Base-by-base conservation (phyloP, 2,113 vertebrate genomes). In the Cebidichthys violaceus region DNA sequence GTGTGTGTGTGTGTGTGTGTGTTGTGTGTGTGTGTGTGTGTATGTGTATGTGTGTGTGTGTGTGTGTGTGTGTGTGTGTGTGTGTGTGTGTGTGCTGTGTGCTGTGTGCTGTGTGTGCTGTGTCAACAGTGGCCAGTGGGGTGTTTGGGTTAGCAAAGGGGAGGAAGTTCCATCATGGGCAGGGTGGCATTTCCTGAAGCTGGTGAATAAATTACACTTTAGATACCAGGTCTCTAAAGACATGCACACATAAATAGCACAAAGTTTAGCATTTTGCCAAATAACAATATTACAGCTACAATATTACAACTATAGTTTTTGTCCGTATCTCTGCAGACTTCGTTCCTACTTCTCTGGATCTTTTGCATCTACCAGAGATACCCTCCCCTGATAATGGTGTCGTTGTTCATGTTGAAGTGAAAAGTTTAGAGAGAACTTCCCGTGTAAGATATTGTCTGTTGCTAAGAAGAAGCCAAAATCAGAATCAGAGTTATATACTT, bases 151-250 rank as follows among this genome's bases (percentile, higher is more conserved):
- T 91, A 87, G 75, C 8, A 41, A 20, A 24, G 20, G 66, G 78
- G 65, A 92, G 92, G 92, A 93, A 87, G 80, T 87, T 85, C 86
- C 89, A 77, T 86, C 79, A 86, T 88, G 87, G 85, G 83, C 80
- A 73, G 87, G 84, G 50, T 92, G 93, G 92, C 77, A 94, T 95
- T 95, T 95, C 94, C 94, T 94, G 93, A 91, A 74, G 57, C 77
- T 70, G 50, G 66, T 80, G 85, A 85, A 86, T 82, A 90, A 83
- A 92, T 91, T 84, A 86, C 70, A 82, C 41, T 59, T 70, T 60
- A 35, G 72, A 77, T 71, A 24, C 62, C 43, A 68, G 24, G 13
- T 77, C 67, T 65, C 17, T 67, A 13, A 60, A 80, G 70, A 55
- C 65, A 68, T 29, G 22, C 39, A 45, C 79, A 50, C 60, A 29